phyloP scores from a whole-genome alignment of 1,140 invertebrate species.

The Choristoneura fumiferana region DNA sequence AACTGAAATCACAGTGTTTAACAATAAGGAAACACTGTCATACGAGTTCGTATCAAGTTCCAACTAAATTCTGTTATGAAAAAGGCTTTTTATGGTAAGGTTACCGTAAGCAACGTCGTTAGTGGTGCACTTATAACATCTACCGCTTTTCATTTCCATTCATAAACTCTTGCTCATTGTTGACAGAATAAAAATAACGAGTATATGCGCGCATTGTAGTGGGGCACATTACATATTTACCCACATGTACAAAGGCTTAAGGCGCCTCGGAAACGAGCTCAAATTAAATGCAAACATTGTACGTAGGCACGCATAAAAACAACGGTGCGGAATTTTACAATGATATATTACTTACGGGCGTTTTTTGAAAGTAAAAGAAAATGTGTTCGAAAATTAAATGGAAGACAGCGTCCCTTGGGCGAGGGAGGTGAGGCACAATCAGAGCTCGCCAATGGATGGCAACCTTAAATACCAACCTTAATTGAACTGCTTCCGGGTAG shows the following conservation, averaged over 20 bases:
- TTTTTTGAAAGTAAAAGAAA: constrained; percentile 30
- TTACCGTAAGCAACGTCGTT: background rate
- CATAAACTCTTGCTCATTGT: constrained; percentile 22
- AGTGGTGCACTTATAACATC: background rate
- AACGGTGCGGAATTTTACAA: constrained; percentile 4
- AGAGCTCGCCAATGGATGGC: constrained; percentile 61
- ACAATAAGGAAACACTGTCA: background rate
- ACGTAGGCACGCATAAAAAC: constrained; percentile 4
- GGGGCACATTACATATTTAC: constrained; percentile 14
- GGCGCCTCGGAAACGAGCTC: constrained; percentile 12
- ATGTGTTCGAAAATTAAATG: constrained; percentile 76
- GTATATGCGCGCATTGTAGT: constrained; percentile 18
- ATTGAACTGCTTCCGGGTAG: constrained; percentile 70
- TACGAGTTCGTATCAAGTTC: too few relatives aligned
- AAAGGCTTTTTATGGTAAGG: too few relatives aligned
- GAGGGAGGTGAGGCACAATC: constrained; percentile 56
- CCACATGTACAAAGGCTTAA: constrained; percentile 15
- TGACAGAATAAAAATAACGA: constrained; percentile 20
- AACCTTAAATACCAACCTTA: constrained; percentile 76
- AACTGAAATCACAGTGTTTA: background rate
- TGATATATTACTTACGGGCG: constrained; percentile 18
- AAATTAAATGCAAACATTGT: constrained; percentile 19
- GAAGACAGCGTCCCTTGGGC: constrained; percentile 53
- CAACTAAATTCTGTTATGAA: background rate
- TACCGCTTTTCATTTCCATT: constrained; percentile 36